phyloP scores from a whole-genome alignment of 2,888 invertebrate genomes.

The Epinotia nisella region DNA sequence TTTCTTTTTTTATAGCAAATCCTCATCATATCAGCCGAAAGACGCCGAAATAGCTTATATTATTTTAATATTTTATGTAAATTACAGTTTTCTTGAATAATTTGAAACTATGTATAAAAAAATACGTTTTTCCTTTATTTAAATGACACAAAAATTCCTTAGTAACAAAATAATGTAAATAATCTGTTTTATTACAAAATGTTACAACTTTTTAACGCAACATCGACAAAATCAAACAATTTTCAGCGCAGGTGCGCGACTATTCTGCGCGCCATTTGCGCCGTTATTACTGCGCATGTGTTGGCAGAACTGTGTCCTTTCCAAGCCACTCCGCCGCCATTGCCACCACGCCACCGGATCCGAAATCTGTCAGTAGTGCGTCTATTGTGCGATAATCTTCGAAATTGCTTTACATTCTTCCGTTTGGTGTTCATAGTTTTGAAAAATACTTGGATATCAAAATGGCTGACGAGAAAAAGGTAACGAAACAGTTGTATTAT shows the following conservation, averaged over 20 bases:
- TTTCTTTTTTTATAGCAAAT: too few species aligned
- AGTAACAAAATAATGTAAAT: background rate
- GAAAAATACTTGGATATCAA: conserved; percentile 64
- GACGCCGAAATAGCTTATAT: too few species aligned
- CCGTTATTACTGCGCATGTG: conserved; percentile 67
- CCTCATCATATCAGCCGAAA: too few species aligned
- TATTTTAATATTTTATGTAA: too few species aligned
- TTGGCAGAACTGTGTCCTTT: conserved; percentile 79
- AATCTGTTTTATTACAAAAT: background rate
- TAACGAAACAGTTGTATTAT: conserved; percentile 71
- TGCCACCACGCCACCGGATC: conserved; percentile 82
- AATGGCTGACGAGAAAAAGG: conserved; percentile 89
- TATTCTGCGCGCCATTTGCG: conserved; percentile 68
- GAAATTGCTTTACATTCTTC: conserved; percentile 57
- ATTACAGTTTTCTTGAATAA: background rate
- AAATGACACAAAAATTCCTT: background rate
- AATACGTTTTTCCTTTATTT: background rate
- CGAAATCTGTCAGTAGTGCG: conserved; percentile 73
- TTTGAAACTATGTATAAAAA: background rate
- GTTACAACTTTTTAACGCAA: background rate
- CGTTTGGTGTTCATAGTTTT: conserved; percentile 65
- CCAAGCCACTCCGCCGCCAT: conserved; percentile 79
- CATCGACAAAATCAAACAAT: conserved; percentile 22
- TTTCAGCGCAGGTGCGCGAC: conserved; percentile 35
- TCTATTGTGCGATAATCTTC: conserved; percentile 64